Percentiles rank a stretch among this genome's conserved stretches.
Evolutionary conservation across 2,888 invertebrate species (phyloP).

Genomic region (Ormia ochracea): DNA sequence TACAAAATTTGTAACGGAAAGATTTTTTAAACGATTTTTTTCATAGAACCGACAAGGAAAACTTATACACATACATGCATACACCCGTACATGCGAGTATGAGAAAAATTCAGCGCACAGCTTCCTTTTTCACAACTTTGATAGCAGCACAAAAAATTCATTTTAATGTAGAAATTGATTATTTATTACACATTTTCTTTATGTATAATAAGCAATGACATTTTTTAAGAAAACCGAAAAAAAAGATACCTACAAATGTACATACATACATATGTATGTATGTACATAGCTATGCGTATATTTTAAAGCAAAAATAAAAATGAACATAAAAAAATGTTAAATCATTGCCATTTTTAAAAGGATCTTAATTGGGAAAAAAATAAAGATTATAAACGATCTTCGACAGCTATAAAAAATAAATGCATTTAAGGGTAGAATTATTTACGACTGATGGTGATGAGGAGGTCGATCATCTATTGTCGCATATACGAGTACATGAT

Average conservation of each 20-base stretch:
- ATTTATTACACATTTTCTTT: conserved; percentile 45
- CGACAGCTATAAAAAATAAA: conserved; percentile 56
- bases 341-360: conserved; percentile 55
- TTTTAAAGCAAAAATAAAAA: conserved; percentile 39
- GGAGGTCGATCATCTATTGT: conserved; percentile 26
- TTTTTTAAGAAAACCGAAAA: conserved; percentile 45
- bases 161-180: conserved; percentile 52
- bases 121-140: conserved; percentile 66
- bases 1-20: conserved; percentile 51
- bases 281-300: too few species aligned
- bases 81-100: too few species aligned
- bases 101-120: conserved; percentile 57
- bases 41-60: conserved; percentile 17
- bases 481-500: too few species aligned
- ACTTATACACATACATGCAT: too few species aligned
- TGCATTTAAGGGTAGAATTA: conserved; percentile 50
- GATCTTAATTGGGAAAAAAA: conserved; percentile 35
- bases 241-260: too few species aligned
- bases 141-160: conserved; percentile 12
- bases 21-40: conserved; percentile 28
- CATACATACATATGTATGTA: too few species aligned
- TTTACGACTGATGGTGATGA: neutral
- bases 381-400: conserved; percentile 65
- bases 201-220: conserved; percentile 43
- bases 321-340: conserved; percentile 46